These are phyloP conservation scores for Alouatta palliata DNA, from an alignment of 2,113 vertebrate genomes.

Conservation along the genomic window DNA sequence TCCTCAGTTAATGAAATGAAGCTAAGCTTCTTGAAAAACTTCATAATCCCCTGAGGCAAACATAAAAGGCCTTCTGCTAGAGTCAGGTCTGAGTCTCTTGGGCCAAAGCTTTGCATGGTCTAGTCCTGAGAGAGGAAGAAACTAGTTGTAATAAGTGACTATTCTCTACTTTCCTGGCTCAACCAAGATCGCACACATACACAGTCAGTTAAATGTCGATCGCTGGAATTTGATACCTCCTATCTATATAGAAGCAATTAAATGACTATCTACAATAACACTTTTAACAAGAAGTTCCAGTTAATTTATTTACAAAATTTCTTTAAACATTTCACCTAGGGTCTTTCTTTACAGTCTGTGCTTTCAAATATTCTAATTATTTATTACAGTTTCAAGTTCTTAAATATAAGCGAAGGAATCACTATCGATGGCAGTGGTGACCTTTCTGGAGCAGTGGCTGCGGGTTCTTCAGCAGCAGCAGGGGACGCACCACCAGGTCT, in stretches of 20 bases:
- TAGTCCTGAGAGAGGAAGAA: neutral
- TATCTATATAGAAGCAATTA: neutral
- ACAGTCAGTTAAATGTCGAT: neutral
- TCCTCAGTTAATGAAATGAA: neutral
- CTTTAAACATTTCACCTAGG: neutral
- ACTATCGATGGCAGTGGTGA: neutral
- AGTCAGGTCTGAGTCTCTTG: neutral
- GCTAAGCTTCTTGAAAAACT: neutral
- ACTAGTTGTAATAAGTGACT: neutral
- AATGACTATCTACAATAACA: neutral
- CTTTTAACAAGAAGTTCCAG: neutral
- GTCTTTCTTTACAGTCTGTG: neutral
- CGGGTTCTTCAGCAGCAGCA: no score
- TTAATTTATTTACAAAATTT: neutral
- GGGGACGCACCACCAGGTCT: no score
- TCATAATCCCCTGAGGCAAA: neutral
- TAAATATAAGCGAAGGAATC: neutral
- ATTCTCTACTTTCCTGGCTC: neutral
- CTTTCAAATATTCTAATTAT: neutral
- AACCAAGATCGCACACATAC: neutral
- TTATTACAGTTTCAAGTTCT: neutral
- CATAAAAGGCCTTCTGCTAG: neutral
- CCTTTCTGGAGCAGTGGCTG: no score
- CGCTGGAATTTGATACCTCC: neutral
- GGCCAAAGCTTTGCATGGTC: neutral